A percentile compares a stretch with the other conserved stretches of the same genome.
Conservation (phyloP, 2,888 invertebrate species). For the Maniola hyperantus region DNA sequence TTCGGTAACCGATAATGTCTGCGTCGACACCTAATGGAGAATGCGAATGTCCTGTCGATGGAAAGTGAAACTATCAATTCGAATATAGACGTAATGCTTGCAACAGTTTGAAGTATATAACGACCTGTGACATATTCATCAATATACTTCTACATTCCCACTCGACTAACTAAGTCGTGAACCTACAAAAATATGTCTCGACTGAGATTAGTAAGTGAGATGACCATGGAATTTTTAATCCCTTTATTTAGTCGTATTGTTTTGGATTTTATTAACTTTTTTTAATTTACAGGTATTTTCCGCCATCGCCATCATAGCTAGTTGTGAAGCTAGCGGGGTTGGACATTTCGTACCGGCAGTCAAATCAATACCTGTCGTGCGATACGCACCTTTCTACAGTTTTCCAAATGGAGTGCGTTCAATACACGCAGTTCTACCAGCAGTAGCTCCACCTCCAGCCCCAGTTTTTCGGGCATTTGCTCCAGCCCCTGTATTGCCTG, state of each 20-base stretch:
- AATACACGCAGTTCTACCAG: slow-evolving; percentile 64
- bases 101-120: slow-evolving; percentile 82
- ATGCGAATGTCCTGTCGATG: slow-evolving; percentile 73
- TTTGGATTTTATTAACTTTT: neutral
- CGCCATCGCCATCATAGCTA: slow-evolving; percentile 63
- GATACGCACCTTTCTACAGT: slow-evolving; percentile 76
- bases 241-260: neutral
- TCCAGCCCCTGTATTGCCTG: slow-evolving; percentile 47
- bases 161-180: slow-evolving; percentile 68
- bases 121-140: slow-evolving; percentile 65
- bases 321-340: slow-evolving; percentile 71
- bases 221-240: neutral
- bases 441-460: slow-evolving; percentile 46
- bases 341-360: slow-evolving; percentile 64
- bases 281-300: slow-evolving; percentile 60
- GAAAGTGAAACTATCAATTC: slow-evolving; percentile 75
- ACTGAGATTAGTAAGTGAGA: slow-evolving; percentile 68
- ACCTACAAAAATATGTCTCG: slow-evolving; percentile 58
- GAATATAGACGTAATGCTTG: slow-evolving; percentile 72
- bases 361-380: slow-evolving; percentile 66
- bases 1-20: slow-evolving; percentile 67
- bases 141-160: slow-evolving; percentile 66
- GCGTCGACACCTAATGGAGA: slow-evolving; percentile 67
- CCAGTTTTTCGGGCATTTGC: slow-evolving; percentile 42
- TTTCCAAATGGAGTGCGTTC: slow-evolving; percentile 70